Evolutionary conservation across 2,888 invertebrate genomes (phyloP).

Genomic region (Nemurella pictetii): DNA sequence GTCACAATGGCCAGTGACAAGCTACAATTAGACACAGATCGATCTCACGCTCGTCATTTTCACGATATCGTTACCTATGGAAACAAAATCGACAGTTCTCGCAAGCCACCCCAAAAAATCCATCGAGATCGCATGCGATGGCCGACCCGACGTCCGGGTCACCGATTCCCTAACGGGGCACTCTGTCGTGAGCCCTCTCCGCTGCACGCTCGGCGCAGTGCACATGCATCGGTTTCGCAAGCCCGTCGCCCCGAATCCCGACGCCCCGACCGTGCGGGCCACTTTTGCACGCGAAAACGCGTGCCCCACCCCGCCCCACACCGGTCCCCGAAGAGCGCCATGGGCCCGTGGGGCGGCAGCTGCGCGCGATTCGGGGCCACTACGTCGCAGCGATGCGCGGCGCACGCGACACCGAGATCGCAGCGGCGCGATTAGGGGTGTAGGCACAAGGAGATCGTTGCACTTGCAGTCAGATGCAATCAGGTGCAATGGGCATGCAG

Average conservation of each 20-base stretch:
- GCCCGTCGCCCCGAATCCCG: neutral
- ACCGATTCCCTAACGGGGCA: neutral
- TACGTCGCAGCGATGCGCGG: neutral
- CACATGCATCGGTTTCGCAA: neutral
- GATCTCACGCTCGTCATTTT: no score
- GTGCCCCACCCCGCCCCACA: no score
- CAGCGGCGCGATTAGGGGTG: neutral
- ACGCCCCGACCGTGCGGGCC: neutral
- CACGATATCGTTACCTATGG: no score
- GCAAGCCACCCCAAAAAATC: no score
- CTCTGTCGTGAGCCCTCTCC: neutral
- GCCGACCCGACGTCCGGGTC: neutral
- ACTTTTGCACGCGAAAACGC: no score
- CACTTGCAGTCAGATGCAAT: neutral
- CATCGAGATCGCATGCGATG: no score
- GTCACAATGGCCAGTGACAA: no score
- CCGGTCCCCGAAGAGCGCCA: neutral
- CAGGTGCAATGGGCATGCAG: neutral
- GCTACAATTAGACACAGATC: no score
- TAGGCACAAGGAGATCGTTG: neutral
- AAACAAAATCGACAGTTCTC: no score
- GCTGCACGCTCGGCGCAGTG: neutral
- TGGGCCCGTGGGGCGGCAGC: neutral
- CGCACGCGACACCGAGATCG: neutral
- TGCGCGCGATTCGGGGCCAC: neutral